Evolutionary conservation across 1,140 invertebrate species (phyloP).

Genomic region (Carposina sasakii): DNA sequence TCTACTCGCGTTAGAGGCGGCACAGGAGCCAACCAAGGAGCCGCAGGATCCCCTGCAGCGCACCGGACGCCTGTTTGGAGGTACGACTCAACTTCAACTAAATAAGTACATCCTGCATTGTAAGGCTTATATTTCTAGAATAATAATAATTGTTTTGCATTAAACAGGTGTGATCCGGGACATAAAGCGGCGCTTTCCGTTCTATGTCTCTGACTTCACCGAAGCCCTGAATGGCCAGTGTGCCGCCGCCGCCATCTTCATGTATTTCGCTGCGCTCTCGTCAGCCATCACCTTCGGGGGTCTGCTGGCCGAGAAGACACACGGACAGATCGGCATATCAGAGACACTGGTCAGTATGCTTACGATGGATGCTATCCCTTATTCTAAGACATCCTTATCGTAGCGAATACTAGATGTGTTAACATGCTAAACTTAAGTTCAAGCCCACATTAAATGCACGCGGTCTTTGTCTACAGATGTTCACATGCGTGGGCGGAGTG

Average conservation of each 20-base stretch:
- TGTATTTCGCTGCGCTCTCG: constrained; percentile 96
- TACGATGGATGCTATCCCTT: too few relatives aligned
- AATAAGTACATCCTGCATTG: too few relatives aligned
- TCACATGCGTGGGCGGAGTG: constrained; percentile 86
- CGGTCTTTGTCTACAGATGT: constrained; percentile 60
- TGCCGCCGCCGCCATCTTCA: constrained; percentile 92
- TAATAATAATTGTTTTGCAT: too few relatives aligned
- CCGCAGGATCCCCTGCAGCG: constrained; percentile 82
- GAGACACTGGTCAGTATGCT: constrained; percentile 83
- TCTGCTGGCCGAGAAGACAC: constrained; percentile 92
- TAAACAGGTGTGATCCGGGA: constrained; percentile 89
- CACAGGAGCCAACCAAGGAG: constrained; percentile 64
- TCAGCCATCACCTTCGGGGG: constrained; percentile 97
- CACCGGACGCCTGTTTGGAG: constrained; percentile 84
- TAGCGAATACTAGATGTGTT: too few relatives aligned
- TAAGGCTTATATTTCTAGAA: too few relatives aligned
- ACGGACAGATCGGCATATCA: constrained; percentile 91
- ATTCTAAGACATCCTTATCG: too few relatives aligned
- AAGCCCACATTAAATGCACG: too few relatives aligned
- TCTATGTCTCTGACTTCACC: constrained; percentile 89
- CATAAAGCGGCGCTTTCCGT: constrained; percentile 87
- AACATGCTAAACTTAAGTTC: too few relatives aligned
- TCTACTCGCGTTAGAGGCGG: constrained; percentile 56
- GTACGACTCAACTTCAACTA: too few relatives aligned
- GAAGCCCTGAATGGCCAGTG: constrained; percentile 93